Evolutionary conservation across 2,888 invertebrate species (phyloP), one percentile per base, ranked within the genome.

Genomic region (Pseudolycoriella hygida): DNA sequence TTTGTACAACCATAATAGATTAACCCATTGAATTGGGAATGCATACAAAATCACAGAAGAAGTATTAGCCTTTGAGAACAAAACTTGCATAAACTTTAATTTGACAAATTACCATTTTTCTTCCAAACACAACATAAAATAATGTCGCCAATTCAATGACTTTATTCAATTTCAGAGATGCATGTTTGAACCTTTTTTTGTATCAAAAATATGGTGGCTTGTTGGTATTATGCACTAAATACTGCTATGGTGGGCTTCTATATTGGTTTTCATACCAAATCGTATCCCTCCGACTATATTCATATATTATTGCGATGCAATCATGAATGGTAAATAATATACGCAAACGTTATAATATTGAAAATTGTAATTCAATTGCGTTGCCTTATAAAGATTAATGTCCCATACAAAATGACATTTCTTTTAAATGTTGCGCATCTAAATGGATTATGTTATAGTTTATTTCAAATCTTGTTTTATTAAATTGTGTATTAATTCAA

Each of bases 331-430:
- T 25, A 25, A 6, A 25, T 25, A 25, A 25, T 25, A 8, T 25
- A 25, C 25, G 25, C 25, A 25, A 25, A 25, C 25, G 25, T 25
- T 25, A 25, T 25, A 12, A 34, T 39, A 39, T 39, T 39, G 39
- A 39, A 39, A 39, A 39, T 39, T 17, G 39, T 17, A 39, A 39
- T 39, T 39, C 39, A 39, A 39, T 39, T 39, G 15, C 39, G 17
- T 39, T 39, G n/a, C 39, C 39, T 39, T 39, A 39, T 39, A 39
- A 17, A 39, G 39, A 39, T 39, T 39, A 39, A 39, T 39, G 39
- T 39, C 39, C 39, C 39, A 39, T 39, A 39, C 39, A 39, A 10
- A 39, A 39, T 39, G 39, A 39, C 39, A 39, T 39, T 39, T 39
- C 39, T 41, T 34, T 34, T 34, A 12, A 34, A 34, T 34, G 34